These are phyloP conservation scores for Trachemys scripta DNA, from an alignment of 2,113 vertebrate genomes.

Conservation along the genomic window DNA sequence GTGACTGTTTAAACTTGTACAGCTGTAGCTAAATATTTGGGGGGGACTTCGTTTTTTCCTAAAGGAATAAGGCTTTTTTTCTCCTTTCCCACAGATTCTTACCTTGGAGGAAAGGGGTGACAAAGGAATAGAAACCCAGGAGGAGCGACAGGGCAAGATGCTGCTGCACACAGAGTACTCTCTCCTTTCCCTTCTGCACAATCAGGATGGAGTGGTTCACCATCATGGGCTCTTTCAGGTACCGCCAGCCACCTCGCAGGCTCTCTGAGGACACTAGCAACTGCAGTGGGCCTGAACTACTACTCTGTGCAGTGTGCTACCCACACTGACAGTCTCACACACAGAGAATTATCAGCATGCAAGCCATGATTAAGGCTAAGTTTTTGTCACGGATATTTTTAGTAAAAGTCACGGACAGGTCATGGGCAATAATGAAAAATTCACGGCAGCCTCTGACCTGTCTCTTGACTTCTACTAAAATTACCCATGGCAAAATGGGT, in stretches of 20 bases:
- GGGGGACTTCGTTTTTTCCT: neutral
- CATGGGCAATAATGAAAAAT: too few relatives aligned
- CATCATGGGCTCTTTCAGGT: slow-evolving; percentile 99
- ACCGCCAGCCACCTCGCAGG: neutral
- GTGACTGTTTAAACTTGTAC: neutral
- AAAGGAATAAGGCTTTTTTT: slow-evolving; percentile 25
- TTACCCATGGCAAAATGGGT: too few relatives aligned
- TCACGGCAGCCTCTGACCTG: too few relatives aligned
- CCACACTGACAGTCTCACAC: neutral
- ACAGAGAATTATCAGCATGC: neutral
- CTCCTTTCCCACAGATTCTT: slow-evolving; percentile 87
- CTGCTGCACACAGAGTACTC: slow-evolving; percentile 97
- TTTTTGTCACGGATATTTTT: too few relatives aligned
- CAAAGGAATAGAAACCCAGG: slow-evolving; percentile 92
- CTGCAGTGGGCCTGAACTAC: neutral
- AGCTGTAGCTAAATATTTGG: neutral
- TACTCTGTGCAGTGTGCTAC: neutral
- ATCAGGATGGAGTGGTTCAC: slow-evolving; percentile 97
- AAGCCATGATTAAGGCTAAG: neutral
- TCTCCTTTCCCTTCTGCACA: slow-evolving; percentile 94
- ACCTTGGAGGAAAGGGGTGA: slow-evolving; percentile 95
- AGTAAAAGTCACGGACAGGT: too few relatives aligned
- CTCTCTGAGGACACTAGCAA: neutral
- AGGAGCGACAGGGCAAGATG: slow-evolving; percentile 99
- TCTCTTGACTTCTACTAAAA: too few relatives aligned